These are phyloP conservation scores for Phoebastria nigripes DNA, from an alignment of 2,797 vertebrate species.

Conservation along the genomic window DNA sequence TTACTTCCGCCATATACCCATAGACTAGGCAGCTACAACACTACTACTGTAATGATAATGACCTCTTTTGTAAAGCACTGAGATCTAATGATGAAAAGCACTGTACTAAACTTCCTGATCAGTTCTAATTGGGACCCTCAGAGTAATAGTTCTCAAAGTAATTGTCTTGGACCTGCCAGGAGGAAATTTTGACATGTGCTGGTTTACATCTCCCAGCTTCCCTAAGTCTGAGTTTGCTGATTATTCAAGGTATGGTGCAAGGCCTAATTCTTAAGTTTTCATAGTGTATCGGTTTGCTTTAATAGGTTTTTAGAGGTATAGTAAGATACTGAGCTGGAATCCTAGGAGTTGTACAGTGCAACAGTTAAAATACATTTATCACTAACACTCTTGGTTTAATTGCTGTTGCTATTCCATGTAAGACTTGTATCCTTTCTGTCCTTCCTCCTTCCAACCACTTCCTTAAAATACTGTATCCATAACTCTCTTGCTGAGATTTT, in stretches of 20 bases:
- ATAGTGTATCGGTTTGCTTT: fast-evolving
- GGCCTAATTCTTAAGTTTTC: not conserved
- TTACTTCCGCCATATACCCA: not conserved
- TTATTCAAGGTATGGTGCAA: not conserved
- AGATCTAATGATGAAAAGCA: not conserved
- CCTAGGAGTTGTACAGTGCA: not conserved
- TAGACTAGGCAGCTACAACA: not conserved
- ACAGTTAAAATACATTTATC: not conserved
- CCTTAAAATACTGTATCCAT: not conserved
- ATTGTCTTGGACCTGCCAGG: not conserved
- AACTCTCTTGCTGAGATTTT: not conserved
- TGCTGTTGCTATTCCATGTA: not conserved
- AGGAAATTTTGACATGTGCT: not conserved
- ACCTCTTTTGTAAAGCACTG: not conserved
- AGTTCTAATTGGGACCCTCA: not conserved
- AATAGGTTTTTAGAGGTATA: not conserved
- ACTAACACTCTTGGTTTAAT: not conserved
- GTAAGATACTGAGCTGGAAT: not conserved
- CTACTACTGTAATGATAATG: not conserved
- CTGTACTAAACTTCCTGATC: not conserved
- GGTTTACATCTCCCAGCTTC: not conserved
- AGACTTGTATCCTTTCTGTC: not conserved
- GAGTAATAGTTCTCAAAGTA: not conserved
- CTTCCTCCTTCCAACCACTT: not conserved
- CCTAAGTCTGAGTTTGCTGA: not conserved